Conservation (phyloP, 1,140 invertebrate species). For the Ditylenchus dipsaci region DNA sequence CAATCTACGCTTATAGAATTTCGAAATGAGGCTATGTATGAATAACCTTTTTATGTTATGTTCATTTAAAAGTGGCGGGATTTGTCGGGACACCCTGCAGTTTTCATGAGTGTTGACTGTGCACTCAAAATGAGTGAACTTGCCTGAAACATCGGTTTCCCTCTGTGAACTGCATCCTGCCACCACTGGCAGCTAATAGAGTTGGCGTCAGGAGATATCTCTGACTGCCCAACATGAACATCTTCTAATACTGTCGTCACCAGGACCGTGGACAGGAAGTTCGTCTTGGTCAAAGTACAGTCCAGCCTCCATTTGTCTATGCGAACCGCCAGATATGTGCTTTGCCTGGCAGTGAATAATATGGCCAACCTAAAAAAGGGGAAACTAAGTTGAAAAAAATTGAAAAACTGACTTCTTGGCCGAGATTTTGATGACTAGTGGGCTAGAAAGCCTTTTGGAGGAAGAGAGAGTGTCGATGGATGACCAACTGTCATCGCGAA, state of each 20-base stretch:
- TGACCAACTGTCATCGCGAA: constrained; percentile 2
- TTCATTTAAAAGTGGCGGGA: too few relatives aligned
- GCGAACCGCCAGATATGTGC: constrained; percentile 31
- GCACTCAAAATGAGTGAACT: too few relatives aligned
- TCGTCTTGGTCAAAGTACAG: too few relatives aligned
- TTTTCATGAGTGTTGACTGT: too few relatives aligned
- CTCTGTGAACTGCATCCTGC: neutral
- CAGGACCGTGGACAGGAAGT: neutral
- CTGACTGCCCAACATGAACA: constrained; percentile 8
- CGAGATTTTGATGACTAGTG: constrained; percentile 25
- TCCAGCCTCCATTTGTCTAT: constrained; percentile 15
- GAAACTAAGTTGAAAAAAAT: neutral
- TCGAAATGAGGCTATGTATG: too few relatives aligned
- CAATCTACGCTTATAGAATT: too few relatives aligned
- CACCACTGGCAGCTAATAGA: neutral
- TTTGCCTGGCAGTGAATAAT: constrained; percentile 34
- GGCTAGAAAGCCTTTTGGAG: neutral
- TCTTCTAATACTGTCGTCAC: neutral
- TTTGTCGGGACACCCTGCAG: too few relatives aligned
- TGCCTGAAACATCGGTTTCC: too few relatives aligned
- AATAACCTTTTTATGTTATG: too few relatives aligned
- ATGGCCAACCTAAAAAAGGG: constrained; percentile 21
- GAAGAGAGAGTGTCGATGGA: constrained; percentile 1
- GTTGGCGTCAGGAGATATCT: neutral
- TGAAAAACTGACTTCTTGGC: constrained; percentile 10